Evolutionary conservation across 2,113 vertebrate species (phyloP), one percentile per base, ranked within the genome.

Genomic region (Pseudorectes ferrugineus): DNA sequence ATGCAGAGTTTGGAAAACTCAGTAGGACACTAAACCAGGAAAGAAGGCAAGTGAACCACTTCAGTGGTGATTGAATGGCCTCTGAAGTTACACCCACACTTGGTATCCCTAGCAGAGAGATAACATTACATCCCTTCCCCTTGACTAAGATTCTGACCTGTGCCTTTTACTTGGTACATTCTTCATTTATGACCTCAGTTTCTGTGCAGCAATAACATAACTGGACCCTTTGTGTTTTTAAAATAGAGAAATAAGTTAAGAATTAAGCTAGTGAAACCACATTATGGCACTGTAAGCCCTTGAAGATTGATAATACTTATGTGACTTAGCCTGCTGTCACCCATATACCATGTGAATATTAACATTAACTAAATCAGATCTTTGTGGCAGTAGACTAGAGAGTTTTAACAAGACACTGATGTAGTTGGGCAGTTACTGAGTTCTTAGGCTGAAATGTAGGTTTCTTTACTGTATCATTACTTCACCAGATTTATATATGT

Each of bases 261-360:
- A 71, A 25, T 17, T 12, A 62, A 67, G 12, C 48, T n/a, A 43
- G 13, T 71, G 36, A 76, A 80, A 71, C 9, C 4, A 25, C 28
- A 11, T 71, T 55, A 28, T 2, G 1, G 4, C 0, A 0, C n/a
- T 74, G 28, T 40, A 70, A 86, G 5, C 11, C 12, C 20, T 42
- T 59, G 52, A 43, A 91, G 15, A 43, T 51, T 85, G 38, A 25
- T 80, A 45, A 15, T n/a, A 48, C 42, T 51, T 65, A 7, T 4
- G 2, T 66, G 40, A 40, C 3, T 57, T 89, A 70, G 17, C 26
- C 33, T 86, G 23, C 24, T 93, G 54, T 80, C 59, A 83, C 14
- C 23, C 38, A 15, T 54, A 71, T 31, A 45, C 26, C 9, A 26
- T 1, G 2, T 62, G 38, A 48, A 51, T 58, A 62, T 36, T 48